Evolutionary conservation across 2,888 invertebrate genomes (phyloP), one percentile per base, ranked within the genome.

Genomic region (Lithosia quadra): DNA sequence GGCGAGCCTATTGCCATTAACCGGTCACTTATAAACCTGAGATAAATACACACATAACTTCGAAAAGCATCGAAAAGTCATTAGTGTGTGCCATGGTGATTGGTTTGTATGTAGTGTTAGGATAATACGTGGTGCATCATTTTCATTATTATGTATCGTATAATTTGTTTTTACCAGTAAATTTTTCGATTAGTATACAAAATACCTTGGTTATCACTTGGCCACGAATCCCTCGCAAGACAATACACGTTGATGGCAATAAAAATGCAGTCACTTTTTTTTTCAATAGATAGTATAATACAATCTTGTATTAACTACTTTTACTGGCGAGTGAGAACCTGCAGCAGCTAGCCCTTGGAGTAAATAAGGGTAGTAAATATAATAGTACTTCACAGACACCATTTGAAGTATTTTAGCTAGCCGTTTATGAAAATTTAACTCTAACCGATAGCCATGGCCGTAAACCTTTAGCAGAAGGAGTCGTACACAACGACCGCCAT

Each of bases 401-500:
- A 13, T 56, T 24, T 56, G 15, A 28, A 56, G 28, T 24, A 15
- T 43, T 59, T 33, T 22, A 43, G 24, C 15, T 58, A 28, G 7
- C 22, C n/a, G 15, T 59, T 65, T 65, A 65, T 9, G 18, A 58
- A 28, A n/a, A 5, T n/a, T 36, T 33, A 7, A 58, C 65, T 28
- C 15, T 18, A 11, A 21, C 58, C 58, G 58, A 39, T 61, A 63
- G 21, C 57, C 33, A 33, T 63, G 67, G 58, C 24, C 53, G 33
- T 65, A 53, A 67, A 58, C 68, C 34, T 68, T 58, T 59, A 49
- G n/a, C 59, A 34, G 53, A 21, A 15, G 36, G 62, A 78, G 68
- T 73, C 69, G 71, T 73, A 66, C 68, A 67, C 65, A 74, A 68
- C 59, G 68, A 64, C 71, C 68, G 55, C 56, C 53, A 78, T 81